These are phyloP conservation scores for Ctenopoma kingsleyae DNA, from an alignment of 2,797 vertebrate species.

Conservation along the genomic window DNA sequence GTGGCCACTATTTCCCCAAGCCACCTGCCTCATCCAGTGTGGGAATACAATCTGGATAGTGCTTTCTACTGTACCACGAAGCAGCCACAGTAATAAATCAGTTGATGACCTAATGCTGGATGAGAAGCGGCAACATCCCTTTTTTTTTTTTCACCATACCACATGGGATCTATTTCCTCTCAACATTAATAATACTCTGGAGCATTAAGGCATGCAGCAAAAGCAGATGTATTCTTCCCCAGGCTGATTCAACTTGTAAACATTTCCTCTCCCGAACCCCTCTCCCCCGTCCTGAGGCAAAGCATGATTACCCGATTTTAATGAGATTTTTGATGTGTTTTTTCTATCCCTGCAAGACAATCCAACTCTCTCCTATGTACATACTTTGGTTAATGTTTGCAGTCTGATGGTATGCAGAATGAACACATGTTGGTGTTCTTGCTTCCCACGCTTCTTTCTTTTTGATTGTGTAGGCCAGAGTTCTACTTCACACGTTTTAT, in stretches of 20 bases:
- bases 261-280: slow-evolving; percentile 69
- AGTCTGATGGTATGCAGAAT: slow-evolving; percentile 48
- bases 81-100: slow-evolving; percentile 69
- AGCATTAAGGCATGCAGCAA: slow-evolving; percentile 82
- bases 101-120: slow-evolving; percentile 75
- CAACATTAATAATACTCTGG: slow-evolving; percentile 79
- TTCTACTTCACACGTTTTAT: slow-evolving; percentile 26
- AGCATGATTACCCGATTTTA: slow-evolving; percentile 85
- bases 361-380: slow-evolving; percentile 65
- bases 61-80: slow-evolving; percentile 46
- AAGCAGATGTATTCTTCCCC: slow-evolving; percentile 82
- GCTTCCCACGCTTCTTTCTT: slow-evolving; percentile 32
- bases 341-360: slow-evolving; percentile 67
- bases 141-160: slow-evolving; percentile 41
- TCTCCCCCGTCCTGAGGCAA: slow-evolving; percentile 72
- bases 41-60: slow-evolving; percentile 56
- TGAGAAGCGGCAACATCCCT: slow-evolving; percentile 71
- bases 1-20: slow-evolving; percentile 61
- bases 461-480: slow-evolving; percentile 21
- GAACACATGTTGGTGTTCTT: slow-evolving; percentile 56
- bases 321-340: slow-evolving; percentile 84
- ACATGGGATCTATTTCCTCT: slow-evolving; percentile 84
- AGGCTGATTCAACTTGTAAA: slow-evolving; percentile 80
- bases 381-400: slow-evolving; percentile 76
- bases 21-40: slow-evolving; percentile 68